phyloP scores from a whole-genome alignment of 1,140 invertebrate species.

The Stenopsyche tienmushanensis region DNA sequence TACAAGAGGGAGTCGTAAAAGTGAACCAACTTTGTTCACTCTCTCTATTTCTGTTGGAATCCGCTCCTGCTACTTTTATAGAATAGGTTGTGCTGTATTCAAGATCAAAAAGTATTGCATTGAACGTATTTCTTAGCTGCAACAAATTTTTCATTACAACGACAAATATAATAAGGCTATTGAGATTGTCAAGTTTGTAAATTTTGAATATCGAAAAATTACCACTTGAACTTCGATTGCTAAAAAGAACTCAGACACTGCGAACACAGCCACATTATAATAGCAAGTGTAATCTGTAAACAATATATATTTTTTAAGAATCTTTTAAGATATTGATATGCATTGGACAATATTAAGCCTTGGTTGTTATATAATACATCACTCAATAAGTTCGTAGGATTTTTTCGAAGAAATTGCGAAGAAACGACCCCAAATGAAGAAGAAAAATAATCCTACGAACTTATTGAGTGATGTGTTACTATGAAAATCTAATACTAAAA shows the following conservation, averaged over 20 bases:
- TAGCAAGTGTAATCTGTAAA: constrained; percentile 47
- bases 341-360: too few relatives aligned
- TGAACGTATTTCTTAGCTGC: constrained; percentile 26
- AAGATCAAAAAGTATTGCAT: constrained; percentile 32
- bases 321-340: too few relatives aligned
- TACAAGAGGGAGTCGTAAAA: constrained; percentile 47
- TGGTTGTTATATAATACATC: too few relatives aligned
- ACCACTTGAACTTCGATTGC: constrained; percentile 40
- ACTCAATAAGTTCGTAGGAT: too few relatives aligned
- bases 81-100: constrained; percentile 42
- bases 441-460: too few relatives aligned
- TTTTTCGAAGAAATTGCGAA: too few relatives aligned
- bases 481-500: too few relatives aligned
- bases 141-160: constrained; percentile 15
- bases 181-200: constrained; percentile 15
- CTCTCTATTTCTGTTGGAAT: constrained; percentile 30
- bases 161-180: background rate
- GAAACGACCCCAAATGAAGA: too few relatives aligned
- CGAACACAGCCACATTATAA: constrained; percentile 45
- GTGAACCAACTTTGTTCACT: constrained; percentile 34
- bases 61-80: constrained; percentile 42
- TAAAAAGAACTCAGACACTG: constrained; percentile 32
- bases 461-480: too few relatives aligned
- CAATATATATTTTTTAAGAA: too few relatives aligned
- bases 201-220: constrained; percentile 31